phyloP scores from a whole-genome alignment of 2,888 invertebrate genomes.

The Cheilosia impressa region DNA sequence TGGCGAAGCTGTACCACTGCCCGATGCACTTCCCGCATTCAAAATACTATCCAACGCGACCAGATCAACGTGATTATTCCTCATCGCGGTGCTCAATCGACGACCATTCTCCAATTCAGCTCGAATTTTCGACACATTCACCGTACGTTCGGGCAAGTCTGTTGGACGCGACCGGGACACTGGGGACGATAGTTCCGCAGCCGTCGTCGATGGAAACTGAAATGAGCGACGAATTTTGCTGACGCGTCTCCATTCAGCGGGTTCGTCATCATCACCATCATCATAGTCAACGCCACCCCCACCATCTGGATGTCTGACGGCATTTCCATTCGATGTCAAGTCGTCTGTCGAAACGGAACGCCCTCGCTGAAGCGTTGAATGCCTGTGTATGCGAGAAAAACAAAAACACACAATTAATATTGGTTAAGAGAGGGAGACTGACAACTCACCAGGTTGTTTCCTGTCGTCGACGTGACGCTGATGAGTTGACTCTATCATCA shows the following conservation, averaged over 20 bases:
- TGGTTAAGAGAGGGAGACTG: constrained; percentile 8
- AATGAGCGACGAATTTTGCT: constrained; percentile 87
- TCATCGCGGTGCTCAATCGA: constrained; percentile 84
- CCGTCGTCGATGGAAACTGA: constrained; percentile 86
- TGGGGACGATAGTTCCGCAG: constrained; percentile 70
- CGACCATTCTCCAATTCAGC: constrained; percentile 85
- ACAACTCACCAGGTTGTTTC: constrained; percentile 65
- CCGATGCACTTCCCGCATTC: constrained; percentile 76
- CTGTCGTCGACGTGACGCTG: constrained; percentile 75
- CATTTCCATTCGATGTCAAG: constrained; percentile 82
- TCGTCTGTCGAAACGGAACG: constrained; percentile 85
- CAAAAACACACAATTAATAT: constrained; percentile 27
- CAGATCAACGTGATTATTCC: constrained; percentile 85
- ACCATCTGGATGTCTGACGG: constrained; percentile 78
- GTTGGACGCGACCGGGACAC: constrained; percentile 78
- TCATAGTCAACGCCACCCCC: constrained; percentile 82
- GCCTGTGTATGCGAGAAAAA: constrained; percentile 43
- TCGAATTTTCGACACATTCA: constrained; percentile 85
- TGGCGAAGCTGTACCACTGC: constrained; percentile 69
- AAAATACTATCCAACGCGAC: constrained; percentile 85
- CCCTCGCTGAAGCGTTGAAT: constrained; percentile 81
- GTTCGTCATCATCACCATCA: constrained; percentile 82
- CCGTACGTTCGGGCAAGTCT: constrained; percentile 84
- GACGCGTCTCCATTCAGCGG: constrained; percentile 87
- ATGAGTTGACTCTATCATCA: constrained; percentile 76